These are phyloP conservation scores for Irena cyanogastra DNA, from an alignment of 2,113 vertebrate genomes.

Conservation along the genomic window DNA sequence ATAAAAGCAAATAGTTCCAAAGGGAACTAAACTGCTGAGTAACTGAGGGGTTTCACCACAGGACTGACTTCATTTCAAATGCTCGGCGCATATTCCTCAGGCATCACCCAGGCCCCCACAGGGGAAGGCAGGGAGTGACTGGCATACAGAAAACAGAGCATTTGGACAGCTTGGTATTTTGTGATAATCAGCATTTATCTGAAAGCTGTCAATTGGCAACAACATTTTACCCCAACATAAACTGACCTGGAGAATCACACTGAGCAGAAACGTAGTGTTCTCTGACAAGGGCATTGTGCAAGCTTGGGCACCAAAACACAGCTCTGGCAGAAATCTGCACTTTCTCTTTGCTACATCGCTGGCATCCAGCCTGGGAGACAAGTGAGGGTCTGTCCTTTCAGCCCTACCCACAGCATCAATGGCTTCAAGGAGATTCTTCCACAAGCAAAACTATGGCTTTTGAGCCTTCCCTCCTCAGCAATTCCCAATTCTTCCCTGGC, in stretches of 20 bases:
- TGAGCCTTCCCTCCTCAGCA: background rate
- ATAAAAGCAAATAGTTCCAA: background rate
- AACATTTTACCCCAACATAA: background rate
- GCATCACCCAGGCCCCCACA: background rate
- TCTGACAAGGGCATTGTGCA: background rate
- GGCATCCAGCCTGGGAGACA: background rate
- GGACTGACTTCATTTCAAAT: constrained; percentile 5
- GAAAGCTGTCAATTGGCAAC: background rate
- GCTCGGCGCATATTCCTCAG: background rate
- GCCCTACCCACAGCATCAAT: background rate
- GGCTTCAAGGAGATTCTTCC: background rate
- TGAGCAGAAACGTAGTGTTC: background rate
- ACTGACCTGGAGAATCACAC: background rate
- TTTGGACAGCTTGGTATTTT: background rate
- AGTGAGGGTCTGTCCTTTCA: background rate
- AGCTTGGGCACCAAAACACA: background rate
- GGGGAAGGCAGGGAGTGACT: constrained; percentile 1
- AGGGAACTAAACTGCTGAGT: background rate
- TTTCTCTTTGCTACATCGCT: background rate
- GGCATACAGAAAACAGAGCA: background rate
- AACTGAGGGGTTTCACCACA: background rate
- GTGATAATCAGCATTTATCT: background rate
- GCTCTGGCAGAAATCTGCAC: background rate
- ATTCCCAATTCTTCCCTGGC: background rate
- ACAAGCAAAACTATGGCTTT: background rate